Evolutionary conservation across 2,113 vertebrate species (phyloP).

Genomic region (Prunella fulvescens): DNA sequence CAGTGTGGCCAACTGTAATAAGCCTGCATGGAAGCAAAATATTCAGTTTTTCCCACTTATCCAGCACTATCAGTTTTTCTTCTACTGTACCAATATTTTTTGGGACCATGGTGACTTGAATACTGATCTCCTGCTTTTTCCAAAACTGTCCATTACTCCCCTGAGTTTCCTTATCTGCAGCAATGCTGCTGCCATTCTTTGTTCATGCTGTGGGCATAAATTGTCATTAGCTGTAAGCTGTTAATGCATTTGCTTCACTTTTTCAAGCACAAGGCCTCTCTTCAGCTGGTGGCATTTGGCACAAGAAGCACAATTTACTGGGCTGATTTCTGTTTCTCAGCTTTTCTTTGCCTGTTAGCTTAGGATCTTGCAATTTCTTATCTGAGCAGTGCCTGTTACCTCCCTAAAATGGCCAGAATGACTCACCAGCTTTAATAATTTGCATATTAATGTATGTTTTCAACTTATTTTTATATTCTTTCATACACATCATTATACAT

Average conservation of each 20-base stretch:
- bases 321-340: neutral
- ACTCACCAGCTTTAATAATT: neutral
- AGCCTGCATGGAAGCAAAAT: neutral
- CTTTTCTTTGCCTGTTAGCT: neutral
- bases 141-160: neutral
- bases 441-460: neutral
- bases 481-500: neutral
- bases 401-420: neutral
- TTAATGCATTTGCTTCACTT: neutral
- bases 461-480: neutral
- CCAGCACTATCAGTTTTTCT: neutral
- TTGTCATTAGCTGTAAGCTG: neutral
- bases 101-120: neutral
- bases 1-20: neutral
- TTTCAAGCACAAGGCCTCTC: neutral
- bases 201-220: neutral
- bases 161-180: neutral
- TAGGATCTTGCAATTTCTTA: neutral
- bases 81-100: neutral
- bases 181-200: neutral
- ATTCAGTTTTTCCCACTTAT: neutral
- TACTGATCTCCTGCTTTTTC: neutral
- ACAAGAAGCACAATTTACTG: neutral
- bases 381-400: neutral
- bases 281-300: neutral